Conservation (phyloP, 1,140 invertebrate genomes). For the Philaenus spumarius region DNA sequence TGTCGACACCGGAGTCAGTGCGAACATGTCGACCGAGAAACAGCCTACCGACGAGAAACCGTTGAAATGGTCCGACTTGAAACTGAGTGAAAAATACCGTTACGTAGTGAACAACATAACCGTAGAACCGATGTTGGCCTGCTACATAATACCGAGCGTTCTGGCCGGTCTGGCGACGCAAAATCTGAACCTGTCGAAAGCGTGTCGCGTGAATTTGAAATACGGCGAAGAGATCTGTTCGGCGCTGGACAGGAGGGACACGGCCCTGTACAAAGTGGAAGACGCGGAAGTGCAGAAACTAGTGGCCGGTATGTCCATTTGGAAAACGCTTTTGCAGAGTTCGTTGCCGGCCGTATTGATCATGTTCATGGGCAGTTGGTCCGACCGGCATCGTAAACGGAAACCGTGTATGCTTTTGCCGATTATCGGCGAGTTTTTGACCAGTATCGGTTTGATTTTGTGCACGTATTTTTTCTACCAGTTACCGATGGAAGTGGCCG, state of each 20-base stretch:
- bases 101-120: conserved; percentile 53
- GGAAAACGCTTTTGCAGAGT: conserved; percentile 72
- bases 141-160: conserved; percentile 72
- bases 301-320: conserved; percentile 68
- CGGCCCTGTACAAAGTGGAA: conserved; percentile 53
- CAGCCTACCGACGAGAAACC: too few species aligned
- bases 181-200: conserved; percentile 77
- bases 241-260: conserved; percentile 58
- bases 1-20: too few species aligned
- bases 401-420: conserved; percentile 81
- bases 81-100: conserved; percentile 34
- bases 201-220: conserved; percentile 69
- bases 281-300: conserved; percentile 63
- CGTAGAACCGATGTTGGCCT: conserved; percentile 70
- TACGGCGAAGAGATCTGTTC: conserved; percentile 64
- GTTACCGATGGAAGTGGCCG: conserved; percentile 64
- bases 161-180: conserved; percentile 68
- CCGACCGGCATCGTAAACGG: conserved; percentile 51
- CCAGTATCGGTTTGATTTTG: conserved; percentile 65
- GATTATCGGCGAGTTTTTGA: conserved; percentile 70
- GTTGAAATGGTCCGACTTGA: conserved; percentile 25
- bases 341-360: conserved; percentile 65
- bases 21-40: too few species aligned
- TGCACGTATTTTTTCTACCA: conserved; percentile 64
- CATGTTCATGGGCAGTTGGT: conserved; percentile 59